These are phyloP conservation scores for Leptosomus discolor DNA, from an alignment of 2,113 vertebrate species.

Conservation along the genomic window DNA sequence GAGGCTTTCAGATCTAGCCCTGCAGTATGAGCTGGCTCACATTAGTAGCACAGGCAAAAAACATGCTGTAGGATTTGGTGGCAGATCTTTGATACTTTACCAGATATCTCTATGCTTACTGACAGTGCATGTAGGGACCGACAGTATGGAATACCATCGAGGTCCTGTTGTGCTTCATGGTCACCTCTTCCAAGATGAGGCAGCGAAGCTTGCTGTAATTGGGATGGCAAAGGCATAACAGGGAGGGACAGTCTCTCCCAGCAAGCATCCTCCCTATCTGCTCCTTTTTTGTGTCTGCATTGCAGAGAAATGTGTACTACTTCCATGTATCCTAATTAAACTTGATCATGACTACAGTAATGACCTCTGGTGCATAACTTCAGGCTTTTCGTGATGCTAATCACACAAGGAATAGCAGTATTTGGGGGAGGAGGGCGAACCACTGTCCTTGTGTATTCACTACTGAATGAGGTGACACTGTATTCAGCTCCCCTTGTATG, in stretches of 20 bases:
- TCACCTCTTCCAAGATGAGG: not conserved
- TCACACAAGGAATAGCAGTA: not conserved
- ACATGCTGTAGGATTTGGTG: not conserved
- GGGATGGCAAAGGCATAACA: not conserved
- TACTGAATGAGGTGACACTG: not conserved
- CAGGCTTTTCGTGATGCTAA: not conserved
- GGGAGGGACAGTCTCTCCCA: not conserved
- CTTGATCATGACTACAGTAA: not conserved
- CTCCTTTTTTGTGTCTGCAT: not conserved
- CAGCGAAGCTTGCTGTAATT: not conserved
- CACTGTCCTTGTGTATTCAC: not conserved
- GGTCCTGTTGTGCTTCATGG: not conserved
- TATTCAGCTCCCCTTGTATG: not conserved
- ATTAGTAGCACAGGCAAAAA: not conserved
- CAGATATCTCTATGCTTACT: not conserved
- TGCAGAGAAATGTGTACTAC: not conserved
- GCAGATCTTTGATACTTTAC: not conserved
- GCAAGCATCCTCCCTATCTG: not conserved
- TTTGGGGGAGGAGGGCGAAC: not conserved
- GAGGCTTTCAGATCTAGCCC: not conserved
- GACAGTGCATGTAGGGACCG: rapidly evolving
- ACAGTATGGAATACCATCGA: not conserved
- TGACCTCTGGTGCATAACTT: not conserved
- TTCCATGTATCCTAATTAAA: not conserved
- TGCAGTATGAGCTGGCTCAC: not conserved